A percentile compares a stretch with the other conserved stretches of the same genome.
phyloP scores from a whole-genome alignment of 2,113 vertebrate species.

The Coptodon bakossiorum region DNA sequence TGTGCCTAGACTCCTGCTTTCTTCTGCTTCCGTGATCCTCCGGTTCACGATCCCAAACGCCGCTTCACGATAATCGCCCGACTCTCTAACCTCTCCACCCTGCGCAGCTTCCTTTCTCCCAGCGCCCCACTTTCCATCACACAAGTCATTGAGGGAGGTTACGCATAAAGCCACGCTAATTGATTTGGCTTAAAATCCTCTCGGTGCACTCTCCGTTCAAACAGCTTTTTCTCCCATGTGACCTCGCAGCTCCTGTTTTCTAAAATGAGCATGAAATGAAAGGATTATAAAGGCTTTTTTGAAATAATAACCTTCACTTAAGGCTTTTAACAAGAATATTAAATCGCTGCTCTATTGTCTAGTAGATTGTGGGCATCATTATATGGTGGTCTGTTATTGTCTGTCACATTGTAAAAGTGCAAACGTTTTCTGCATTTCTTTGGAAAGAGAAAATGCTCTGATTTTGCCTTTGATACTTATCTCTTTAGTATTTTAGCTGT shows the following conservation, averaged over 20 bases:
- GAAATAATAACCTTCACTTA: not conserved
- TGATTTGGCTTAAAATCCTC: slow-evolving; percentile 33
- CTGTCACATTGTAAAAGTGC: not conserved
- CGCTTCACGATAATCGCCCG: not conserved
- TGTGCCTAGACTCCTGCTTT: not conserved
- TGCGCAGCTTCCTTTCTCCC: not conserved
- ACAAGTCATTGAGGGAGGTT: not conserved
- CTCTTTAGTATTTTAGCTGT: not conserved
- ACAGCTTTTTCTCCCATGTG: not conserved
- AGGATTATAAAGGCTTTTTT: not conserved
- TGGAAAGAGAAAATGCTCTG: not conserved
- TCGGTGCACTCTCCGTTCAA: not conserved
- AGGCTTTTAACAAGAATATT: not conserved
- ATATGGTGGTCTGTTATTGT: not conserved
- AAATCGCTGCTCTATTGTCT: not conserved
- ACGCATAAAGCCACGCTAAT: slow-evolving; percentile 14
- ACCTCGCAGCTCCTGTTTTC: not conserved
- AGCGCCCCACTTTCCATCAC: not conserved
- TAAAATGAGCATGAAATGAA: slow-evolving; percentile 29
- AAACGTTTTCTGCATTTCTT: not conserved
- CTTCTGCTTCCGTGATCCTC: not conserved
- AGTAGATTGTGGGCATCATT: not conserved
- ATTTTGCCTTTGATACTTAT: not conserved
- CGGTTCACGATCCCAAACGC: not conserved
- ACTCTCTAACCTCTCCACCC: not conserved